Base-by-base conservation (phyloP, 2,888 invertebrate species). In the Stenchaetothrips biformis region DNA sequence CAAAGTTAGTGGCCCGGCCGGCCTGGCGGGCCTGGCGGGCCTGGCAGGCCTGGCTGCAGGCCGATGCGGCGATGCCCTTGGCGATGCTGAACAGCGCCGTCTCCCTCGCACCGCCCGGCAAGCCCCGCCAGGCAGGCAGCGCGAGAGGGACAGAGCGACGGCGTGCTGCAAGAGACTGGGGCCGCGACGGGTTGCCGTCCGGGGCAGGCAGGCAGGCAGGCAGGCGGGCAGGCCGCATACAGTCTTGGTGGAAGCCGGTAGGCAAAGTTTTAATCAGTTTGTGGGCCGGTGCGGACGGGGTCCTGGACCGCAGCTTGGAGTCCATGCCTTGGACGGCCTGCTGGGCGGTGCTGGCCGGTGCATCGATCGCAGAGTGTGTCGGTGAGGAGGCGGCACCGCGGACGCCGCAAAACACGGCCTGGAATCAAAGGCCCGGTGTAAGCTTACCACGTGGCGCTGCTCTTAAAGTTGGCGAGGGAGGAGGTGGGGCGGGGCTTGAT, bases 221-320 rank as follows among this genome's bases (percentile, higher is more conserved):
- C n/a, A n/a, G n/a, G n/a, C n/a, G n/a, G n/a, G n/a, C 53, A 16
- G 53, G 53, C 6, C 53, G 53, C 16, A 13, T 0, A 7, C 16
- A 13, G 67, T 11, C 67, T 2, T 37, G 2, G 37, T 37, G 37
- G 4, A 37, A 37, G 37, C 37, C 25, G 67, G 2, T 25, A 21
- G 11, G 16, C 53, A 9, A 74, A 74, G 67, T 74, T 74, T 74
- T 74, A 74, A 74, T 74, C 67, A 74, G 67, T 74, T 74, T 74
- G 67, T 21, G 67, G 67, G 67, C 11, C 67, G 37, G 37, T 37
- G 37, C 37, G 37, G 37, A 37, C 37, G 2, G 37, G 2, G 37
- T 1, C 37, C 37, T 37, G 37, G 37, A 37, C 37, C 37, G 4
- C 37, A 4, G 37, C 37, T 4, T 37, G n/a, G n/a, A n/a, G n/a